Base-by-base conservation (phyloP, 2,113 vertebrate genomes). In the Clupea harengus region DNA sequence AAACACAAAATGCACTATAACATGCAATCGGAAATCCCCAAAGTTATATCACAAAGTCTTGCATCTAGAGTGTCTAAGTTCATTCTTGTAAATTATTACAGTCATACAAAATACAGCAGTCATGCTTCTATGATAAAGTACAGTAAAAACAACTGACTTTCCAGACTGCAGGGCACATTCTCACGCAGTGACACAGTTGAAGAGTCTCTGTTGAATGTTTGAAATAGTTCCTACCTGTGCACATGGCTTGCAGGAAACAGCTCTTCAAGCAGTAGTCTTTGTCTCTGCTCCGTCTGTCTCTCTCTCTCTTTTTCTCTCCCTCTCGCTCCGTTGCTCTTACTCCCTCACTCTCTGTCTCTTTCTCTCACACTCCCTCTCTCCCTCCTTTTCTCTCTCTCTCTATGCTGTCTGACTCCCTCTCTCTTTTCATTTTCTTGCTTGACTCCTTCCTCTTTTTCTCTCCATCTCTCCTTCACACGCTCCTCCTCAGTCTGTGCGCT, bases 151-250 rank as follows among this genome's bases (percentile, higher is more conserved):
- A 78, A 78, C 39, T 78, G 72, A 78, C 72, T 78, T 78, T 78
- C 72, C 15, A 17, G 72, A 78, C 72, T 32, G 28, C 72, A 39
- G 72, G 72, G 28, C 72, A 39, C 11, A 39, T 32, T 78, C 72
- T 32, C 72, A 78, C 22, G 54, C 25, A 78, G 25, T 39, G 72
- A 78, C 72, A 78, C 28, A 39, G 72, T 78, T 78, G 86, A 81
- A 84, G 15, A 84, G 81, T 83, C 28, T 78, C 28, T 78, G 32
- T 32, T 78, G 72, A 39, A 78, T 82, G 47, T 52, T 50, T 72
- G 44, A 50, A 82, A 80, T 86, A 82, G 90, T 52, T 93, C 92
- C 87, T 94, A 95, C 94, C 95, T 95, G 94, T 93, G 92, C 92
- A 93, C 93, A 93, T 92, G 94, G 92, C 89, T 92, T 84, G 82